Evolutionary conservation across 2,888 invertebrate species (phyloP).

Genomic region (Hyposoter didymator): DNA sequence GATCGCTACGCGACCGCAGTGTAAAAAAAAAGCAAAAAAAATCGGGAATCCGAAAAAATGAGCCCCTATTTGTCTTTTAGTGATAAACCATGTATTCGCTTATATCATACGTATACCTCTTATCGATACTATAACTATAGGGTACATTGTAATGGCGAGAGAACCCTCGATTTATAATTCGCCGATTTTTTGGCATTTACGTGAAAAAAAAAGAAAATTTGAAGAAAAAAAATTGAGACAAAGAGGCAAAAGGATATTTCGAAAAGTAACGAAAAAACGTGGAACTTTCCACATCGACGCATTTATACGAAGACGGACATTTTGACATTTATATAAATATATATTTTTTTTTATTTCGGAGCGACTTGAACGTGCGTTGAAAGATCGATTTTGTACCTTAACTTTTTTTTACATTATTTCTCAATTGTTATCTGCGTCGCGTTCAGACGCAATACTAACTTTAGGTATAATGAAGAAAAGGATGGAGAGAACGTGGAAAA

Average conservation of each 20-base stretch:
- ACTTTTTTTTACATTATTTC: slow-evolving; percentile 69
- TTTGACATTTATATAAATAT: slow-evolving; percentile 5
- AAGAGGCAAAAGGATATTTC: slow-evolving; percentile 6
- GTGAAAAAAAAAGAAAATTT: background rate
- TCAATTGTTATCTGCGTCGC: slow-evolving; percentile 70
- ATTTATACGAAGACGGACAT: slow-evolving; percentile 23
- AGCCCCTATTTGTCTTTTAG: slow-evolving; percentile 46
- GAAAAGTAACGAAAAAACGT: background rate
- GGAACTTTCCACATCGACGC: slow-evolving; percentile 13
- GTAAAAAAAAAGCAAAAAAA: background rate
- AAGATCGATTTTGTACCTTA: slow-evolving; percentile 67
- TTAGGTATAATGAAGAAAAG: slow-evolving; percentile 62
- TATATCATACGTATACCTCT: slow-evolving; percentile 64
- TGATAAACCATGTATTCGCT: slow-evolving; percentile 56
- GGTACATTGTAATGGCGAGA: slow-evolving; percentile 59
- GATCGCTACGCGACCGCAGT: slow-evolving; percentile 18
- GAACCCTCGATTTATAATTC: slow-evolving; percentile 53
- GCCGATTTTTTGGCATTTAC: slow-evolving; percentile 46
- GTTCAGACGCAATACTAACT: slow-evolving; percentile 65
- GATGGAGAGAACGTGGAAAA: slow-evolving; percentile 18
- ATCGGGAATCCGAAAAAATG: slow-evolving; percentile 35
- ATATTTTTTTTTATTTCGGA: slow-evolving; percentile 11
- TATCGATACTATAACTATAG: slow-evolving; percentile 62
- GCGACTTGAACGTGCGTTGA: slow-evolving; percentile 53
- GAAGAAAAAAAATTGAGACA: background rate